Percentiles rank a stretch among this genome's conserved stretches.
Evolutionary conservation across 1,140 invertebrate species (phyloP).

Genomic region (Drosophila saltans): DNA sequence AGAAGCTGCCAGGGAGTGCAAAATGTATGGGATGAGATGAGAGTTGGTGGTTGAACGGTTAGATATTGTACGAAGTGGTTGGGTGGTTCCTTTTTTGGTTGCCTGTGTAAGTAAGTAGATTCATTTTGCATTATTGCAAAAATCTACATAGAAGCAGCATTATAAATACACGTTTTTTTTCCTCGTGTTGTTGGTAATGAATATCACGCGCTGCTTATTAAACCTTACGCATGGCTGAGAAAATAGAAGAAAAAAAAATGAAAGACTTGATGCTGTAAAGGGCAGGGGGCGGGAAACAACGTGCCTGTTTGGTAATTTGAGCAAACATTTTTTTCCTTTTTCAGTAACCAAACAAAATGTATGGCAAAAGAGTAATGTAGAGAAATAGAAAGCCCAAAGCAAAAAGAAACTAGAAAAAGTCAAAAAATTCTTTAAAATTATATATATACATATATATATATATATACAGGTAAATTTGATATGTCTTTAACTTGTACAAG

Average conservation of each 20-base stretch:
- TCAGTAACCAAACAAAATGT: constrained; percentile 15
- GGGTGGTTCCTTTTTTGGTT: neutral
- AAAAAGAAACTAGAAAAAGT: neutral
- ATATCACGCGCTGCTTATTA: constrained; percentile 79
- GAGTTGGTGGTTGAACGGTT: neutral
- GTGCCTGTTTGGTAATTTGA: constrained; percentile 72
- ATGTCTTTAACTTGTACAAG: no score
- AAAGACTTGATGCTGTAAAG: neutral
- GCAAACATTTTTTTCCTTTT: constrained; percentile 28
- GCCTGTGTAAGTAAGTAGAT: constrained; percentile 40
- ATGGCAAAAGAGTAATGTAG: neutral
- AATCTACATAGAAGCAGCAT: constrained; percentile 60
- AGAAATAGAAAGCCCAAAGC: neutral
- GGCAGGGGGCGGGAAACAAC: constrained; percentile 30
- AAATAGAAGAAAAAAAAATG: constrained; percentile 44
- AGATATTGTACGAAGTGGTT: constrained; percentile 21
- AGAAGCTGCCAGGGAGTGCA: constrained; percentile 1
- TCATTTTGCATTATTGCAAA: constrained; percentile 79
- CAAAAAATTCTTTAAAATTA: no score
- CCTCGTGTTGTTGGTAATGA: constrained; percentile 52
- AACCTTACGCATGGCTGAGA: constrained; percentile 57
- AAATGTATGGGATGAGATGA: neutral
- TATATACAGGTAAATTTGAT: no score
- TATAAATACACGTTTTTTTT: constrained; percentile 45
- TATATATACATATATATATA: no score